Evolutionary conservation across 2,888 invertebrate species (phyloP).

Genomic region (Pegoplata infirma): DNA sequence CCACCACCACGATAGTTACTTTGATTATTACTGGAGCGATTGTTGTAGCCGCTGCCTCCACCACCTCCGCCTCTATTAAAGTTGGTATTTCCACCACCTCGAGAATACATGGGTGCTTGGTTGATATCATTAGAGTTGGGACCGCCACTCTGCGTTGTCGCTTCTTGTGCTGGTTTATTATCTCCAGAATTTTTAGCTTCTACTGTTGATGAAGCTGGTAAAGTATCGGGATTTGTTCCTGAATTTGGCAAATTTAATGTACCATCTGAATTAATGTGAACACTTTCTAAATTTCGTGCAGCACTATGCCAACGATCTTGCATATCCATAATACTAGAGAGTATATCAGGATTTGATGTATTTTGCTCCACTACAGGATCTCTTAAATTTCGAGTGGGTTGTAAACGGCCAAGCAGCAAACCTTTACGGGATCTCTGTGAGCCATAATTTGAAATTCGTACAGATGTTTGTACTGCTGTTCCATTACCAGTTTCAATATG

Average conservation of each 20-base stretch:
- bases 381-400: constrained; percentile 29
- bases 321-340: constrained; percentile 84
- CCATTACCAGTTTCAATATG: constrained; percentile 76
- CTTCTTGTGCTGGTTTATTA: not conserved
- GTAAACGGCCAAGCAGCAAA: constrained; percentile 68
- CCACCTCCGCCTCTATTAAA: constrained; percentile 78
- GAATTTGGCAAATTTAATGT: constrained; percentile 79
- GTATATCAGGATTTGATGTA: constrained; percentile 79
- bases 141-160: constrained; percentile 23
- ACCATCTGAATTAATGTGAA: constrained; percentile 80
- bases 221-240: not conserved
- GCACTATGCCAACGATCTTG: constrained; percentile 86
- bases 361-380: constrained; percentile 36
- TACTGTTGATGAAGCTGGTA: not conserved
- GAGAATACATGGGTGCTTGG: constrained; percentile 83
- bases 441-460: constrained; percentile 72
- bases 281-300: constrained; percentile 80
- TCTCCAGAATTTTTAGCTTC: not conserved
- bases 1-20: constrained; percentile 68
- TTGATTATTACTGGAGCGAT: constrained; percentile 69
- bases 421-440: constrained; percentile 70
- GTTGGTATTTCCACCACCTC: constrained; percentile 78
- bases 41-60: constrained; percentile 68
- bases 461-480: constrained; percentile 75
- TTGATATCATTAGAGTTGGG: constrained; percentile 63